phyloP scores from a whole-genome alignment of 2,113 vertebrate genomes.

The Siniperca knerii region DNA sequence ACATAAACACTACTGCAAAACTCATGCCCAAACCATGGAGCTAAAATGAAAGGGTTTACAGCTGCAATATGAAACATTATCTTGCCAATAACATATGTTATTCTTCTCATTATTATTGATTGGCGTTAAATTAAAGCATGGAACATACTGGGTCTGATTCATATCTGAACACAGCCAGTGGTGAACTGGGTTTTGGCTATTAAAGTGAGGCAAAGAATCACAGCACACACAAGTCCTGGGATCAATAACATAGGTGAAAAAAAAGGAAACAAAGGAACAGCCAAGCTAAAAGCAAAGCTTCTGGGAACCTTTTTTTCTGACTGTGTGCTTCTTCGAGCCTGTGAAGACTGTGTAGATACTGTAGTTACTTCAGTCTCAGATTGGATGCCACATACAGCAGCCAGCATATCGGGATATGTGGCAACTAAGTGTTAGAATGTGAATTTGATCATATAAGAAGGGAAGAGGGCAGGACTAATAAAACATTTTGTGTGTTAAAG shows the following conservation, averaged over 20 bases:
- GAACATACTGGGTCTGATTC: background rate
- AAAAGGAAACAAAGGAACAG: slow-evolving; percentile 9
- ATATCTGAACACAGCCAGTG: slow-evolving; percentile 2
- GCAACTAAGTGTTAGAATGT: background rate
- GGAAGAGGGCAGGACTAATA: background rate
- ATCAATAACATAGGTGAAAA: slow-evolving; percentile 16
- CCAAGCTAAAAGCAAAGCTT: slow-evolving; percentile 14
- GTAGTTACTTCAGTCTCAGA: background rate
- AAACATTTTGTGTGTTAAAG: background rate
- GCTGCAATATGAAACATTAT: background rate
- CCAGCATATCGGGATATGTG: background rate
- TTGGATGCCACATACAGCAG: background rate
- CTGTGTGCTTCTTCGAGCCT: background rate
- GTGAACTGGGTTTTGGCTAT: slow-evolving; percentile 14
- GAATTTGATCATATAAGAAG: background rate
- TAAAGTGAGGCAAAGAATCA: slow-evolving; percentile 19
- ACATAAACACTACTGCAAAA: slow-evolving; percentile 38
- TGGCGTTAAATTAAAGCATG: background rate
- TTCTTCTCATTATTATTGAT: background rate
- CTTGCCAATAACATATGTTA: background rate
- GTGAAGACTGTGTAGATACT: slow-evolving; percentile 3
- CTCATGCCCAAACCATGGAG: slow-evolving; percentile 2
- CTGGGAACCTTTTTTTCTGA: slow-evolving; percentile 22
- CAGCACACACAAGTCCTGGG: background rate
- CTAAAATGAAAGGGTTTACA: slow-evolving; percentile 15